Percentiles rank a stretch among this genome's conserved stretches.
These are phyloP conservation scores for Leptinotarsa haldemani DNA, from an alignment of 2,888 invertebrate species.

Conservation along the genomic window DNA sequence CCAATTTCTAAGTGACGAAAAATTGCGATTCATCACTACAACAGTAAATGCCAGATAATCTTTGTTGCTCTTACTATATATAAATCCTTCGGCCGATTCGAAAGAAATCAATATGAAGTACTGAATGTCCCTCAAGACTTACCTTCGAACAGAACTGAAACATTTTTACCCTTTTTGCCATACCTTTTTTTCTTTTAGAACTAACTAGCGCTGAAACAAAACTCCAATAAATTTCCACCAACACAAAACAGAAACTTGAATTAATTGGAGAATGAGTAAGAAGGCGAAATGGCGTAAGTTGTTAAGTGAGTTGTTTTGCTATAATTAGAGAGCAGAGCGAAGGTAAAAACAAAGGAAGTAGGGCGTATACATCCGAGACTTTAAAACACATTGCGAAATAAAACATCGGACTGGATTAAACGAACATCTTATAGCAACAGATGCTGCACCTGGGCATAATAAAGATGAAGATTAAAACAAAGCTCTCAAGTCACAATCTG, in stretches of 20 bases:
- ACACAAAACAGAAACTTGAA: constrained; percentile 30
- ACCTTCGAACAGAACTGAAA: constrained; percentile 13
- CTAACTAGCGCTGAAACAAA: constrained; percentile 10
- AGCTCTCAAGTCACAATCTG: constrained; percentile 53
- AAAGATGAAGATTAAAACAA: constrained; percentile 54
- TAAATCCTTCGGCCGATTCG: not conserved
- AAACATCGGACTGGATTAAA: constrained; percentile 47
- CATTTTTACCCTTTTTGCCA: not conserved
- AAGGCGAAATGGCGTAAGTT: constrained; percentile 28
- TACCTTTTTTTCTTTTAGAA: not conserved
- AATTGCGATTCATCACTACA: too few relatives aligned
- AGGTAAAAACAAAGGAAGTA: constrained; percentile 25
- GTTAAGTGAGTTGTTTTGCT: constrained; percentile 35
- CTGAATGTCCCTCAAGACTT: not conserved
- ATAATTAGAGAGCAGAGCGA: constrained; percentile 30
- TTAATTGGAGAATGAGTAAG: constrained; percentile 33
- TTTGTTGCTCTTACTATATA: not conserved
- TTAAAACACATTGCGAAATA: constrained; percentile 34
- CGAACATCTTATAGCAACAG: constrained; percentile 50
- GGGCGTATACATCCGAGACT: constrained; percentile 11
- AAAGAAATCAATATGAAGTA: constrained; percentile 1
- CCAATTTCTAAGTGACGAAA: too few relatives aligned
- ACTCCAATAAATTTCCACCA: constrained; percentile 12
- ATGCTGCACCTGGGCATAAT: constrained; percentile 52
- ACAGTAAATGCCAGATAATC: not conserved